Evolutionary conservation across 2,888 invertebrate genomes (phyloP).

Genomic region (Agrotis clavis): DNA sequence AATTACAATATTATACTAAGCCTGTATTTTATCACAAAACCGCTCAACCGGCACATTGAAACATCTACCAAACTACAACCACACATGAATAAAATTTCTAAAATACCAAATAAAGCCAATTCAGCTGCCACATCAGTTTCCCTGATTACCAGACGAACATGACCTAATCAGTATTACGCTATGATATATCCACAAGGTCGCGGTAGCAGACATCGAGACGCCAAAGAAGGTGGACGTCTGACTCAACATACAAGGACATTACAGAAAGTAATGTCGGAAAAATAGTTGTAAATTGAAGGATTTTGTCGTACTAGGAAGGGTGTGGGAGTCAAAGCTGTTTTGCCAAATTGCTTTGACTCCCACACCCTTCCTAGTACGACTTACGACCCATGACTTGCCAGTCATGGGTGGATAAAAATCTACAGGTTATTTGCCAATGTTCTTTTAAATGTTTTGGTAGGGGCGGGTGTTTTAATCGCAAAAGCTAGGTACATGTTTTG

Average conservation of each 20-base stretch:
- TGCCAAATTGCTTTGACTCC: no score
- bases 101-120: background rate
- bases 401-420: background rate
- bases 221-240: conserved; percentile 52
- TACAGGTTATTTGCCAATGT: background rate
- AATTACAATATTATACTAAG: no score
- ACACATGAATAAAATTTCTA: no score
- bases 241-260: conserved; percentile 26
- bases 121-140: background rate
- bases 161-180: conserved; percentile 20
- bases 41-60: no score
- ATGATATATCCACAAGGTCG: conserved; percentile 61
- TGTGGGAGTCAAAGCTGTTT: conserved; percentile 1
- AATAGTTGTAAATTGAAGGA: conserved; percentile 33
- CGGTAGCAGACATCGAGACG: conserved; percentile 66
- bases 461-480: background rate
- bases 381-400: no score
- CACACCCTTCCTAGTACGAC: no score
- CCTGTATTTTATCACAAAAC: no score
- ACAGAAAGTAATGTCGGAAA: conserved; percentile 41
- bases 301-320: background rate
- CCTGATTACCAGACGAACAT: conserved; percentile 16
- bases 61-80: background rate
- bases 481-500: no score
- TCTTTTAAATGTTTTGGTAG: background rate